Conservation (phyloP, 1,140 invertebrate genomes). For the Drosophila kohkoa region DNA sequence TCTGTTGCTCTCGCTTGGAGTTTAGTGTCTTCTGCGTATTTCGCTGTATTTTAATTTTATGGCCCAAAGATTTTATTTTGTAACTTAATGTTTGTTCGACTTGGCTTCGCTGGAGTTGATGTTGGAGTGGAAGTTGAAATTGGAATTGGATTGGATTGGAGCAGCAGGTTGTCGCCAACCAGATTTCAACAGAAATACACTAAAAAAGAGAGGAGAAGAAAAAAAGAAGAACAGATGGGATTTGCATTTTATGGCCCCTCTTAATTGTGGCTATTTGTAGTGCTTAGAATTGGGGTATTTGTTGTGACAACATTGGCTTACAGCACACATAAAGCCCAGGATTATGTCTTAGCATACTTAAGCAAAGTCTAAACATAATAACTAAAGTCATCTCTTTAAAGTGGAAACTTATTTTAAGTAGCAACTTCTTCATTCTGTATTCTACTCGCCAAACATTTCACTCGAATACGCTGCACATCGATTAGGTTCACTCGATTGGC, state of each 20-base stretch:
- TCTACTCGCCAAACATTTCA: not conserved
- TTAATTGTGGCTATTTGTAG: slow-evolving; percentile 55
- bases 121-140: slow-evolving; percentile 18
- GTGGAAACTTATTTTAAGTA: not conserved
- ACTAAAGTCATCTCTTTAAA: not conserved
- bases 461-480: not conserved
- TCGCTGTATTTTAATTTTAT: slow-evolving; percentile 77
- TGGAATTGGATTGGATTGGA: slow-evolving; percentile 35
- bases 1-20: slow-evolving; percentile 5
- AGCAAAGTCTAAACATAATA: not conserved
- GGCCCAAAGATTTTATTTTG: slow-evolving; percentile 79
- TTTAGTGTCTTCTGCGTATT: slow-evolving; percentile 62
- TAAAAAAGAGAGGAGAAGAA: slow-evolving; percentile 28
- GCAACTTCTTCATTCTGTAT: not conserved
- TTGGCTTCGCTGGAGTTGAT: slow-evolving; percentile 33
- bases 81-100: slow-evolving; percentile 76
- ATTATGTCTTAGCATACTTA: not conserved
- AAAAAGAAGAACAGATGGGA: slow-evolving; percentile 34
- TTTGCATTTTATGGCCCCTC: slow-evolving; percentile 68
- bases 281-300: slow-evolving; percentile 40
- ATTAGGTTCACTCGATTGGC: slow-evolving; percentile 13
- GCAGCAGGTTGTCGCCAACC: slow-evolving; percentile 68
- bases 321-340: not conserved
- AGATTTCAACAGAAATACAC: slow-evolving; percentile 59
- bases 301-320: slow-evolving; percentile 42